Evolutionary conservation across 2,113 vertebrate genomes (phyloP), one percentile per base, ranked within the genome.

Genomic region (Nematolebias whitei): DNA sequence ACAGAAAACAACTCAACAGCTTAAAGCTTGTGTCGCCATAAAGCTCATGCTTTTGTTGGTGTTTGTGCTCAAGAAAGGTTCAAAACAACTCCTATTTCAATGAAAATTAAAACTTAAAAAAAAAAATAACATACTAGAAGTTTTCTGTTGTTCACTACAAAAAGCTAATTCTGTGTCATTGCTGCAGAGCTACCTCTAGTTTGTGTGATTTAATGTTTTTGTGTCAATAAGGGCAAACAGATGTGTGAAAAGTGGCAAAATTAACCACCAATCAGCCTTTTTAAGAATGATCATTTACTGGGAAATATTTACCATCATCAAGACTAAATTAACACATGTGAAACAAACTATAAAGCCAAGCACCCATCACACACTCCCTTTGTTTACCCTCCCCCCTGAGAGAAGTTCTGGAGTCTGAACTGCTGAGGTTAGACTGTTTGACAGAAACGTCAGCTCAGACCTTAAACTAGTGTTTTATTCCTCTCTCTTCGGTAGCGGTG

Each of bases 311-410:
- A 41, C 16, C n/a, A 20, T 24, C 2, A 18, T 14, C 10, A 23
- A 22, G 23, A 45, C 16, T 52, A 29, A 26, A 19, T 23, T 7
- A 12, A 41, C 2, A 48, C 56, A 50, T 7, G 1, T 56, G 59
- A 72, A 39, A 66, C 13, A 7, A 18, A 39, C 39, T 23, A 71
- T 78, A 55, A 54, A 63, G 35, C 61, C 64, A 57, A 44, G 35
- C 67, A 53, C 38, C 63, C 50, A 44, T 58, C 70, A 68, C 54
- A 80, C 65, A 59, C 44, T 12, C 53, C 6, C 53, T 78, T 71
- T 85, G 70, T 89, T 89, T 80, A 81, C 78, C 50, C 44, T 53
- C 40, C 60, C 39, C 57, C 72, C 43, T 22, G 39, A 72, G 58
- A 53, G 69, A 56, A 61, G 15, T 20, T 48, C 54, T 63, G 78